These are phyloP conservation scores for Orthosia incerta DNA, from an alignment of 2,888 invertebrate genomes.

Conservation along the genomic window DNA sequence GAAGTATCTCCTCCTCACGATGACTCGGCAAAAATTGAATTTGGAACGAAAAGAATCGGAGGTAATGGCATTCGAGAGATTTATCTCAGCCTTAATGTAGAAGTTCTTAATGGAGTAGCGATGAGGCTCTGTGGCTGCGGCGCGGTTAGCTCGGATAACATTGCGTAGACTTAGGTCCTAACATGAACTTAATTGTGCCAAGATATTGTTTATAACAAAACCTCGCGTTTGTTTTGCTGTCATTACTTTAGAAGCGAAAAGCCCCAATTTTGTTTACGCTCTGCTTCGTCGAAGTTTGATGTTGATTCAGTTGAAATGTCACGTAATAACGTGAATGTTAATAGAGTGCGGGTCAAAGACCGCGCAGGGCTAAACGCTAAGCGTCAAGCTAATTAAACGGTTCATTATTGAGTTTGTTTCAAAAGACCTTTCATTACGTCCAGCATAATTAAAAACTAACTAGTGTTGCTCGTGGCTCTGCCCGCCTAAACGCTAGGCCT, in stretches of 20 bases:
- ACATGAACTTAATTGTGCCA: background rate
- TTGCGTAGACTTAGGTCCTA: background rate
- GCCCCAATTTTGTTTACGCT: conserved; percentile 1
- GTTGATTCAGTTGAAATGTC: conserved; percentile 11
- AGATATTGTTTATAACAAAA: background rate
- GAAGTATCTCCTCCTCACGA: conserved; percentile 49
- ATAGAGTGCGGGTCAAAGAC: conserved; percentile 12
- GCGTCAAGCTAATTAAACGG: conserved; percentile 6
- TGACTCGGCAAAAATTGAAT: conserved; percentile 58
- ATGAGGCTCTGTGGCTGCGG: conserved; percentile 1
- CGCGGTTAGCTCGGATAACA: background rate
- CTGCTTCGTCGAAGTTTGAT: background rate
- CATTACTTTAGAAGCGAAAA: background rate
- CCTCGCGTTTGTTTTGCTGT: background rate
- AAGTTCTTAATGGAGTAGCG: conserved; percentile 29
- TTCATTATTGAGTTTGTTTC: conserved; percentile 15
- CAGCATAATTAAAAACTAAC: conserved; percentile 6
- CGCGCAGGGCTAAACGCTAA: conserved; percentile 13
- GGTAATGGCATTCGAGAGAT: conserved; percentile 53
- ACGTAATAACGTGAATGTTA: conserved; percentile 23
- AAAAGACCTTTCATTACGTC: conserved; percentile 15
- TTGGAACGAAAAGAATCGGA: conserved; percentile 38
- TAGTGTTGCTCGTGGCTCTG: background rate
- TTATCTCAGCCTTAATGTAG: conserved; percentile 39
- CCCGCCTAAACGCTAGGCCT: background rate